Evolutionary conservation across 2,113 vertebrate species (phyloP).

Genomic region (Donacobius atricapilla): DNA sequence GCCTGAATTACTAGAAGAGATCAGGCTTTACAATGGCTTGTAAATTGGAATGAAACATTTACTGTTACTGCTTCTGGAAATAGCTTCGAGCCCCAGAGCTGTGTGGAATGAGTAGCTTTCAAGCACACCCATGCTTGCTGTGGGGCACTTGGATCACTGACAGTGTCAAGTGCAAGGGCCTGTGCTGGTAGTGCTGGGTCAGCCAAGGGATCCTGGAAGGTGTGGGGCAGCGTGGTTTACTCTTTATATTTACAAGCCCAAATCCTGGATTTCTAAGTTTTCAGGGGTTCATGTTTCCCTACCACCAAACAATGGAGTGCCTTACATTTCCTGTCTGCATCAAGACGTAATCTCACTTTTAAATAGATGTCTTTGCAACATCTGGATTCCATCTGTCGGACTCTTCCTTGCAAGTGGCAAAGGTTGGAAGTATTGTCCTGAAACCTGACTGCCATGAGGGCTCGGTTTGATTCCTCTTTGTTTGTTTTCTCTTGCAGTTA

Average conservation of each 20-base stretch:
- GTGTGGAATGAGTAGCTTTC: neutral
- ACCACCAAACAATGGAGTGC: neutral
- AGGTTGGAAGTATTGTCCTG: neutral
- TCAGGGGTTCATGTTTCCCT: neutral
- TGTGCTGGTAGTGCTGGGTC: neutral
- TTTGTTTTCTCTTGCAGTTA: conserved; percentile 79
- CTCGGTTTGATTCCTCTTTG: neutral
- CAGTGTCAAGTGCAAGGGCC: neutral
- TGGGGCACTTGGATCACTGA: neutral
- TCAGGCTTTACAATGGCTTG: neutral
- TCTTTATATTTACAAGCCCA: neutral
- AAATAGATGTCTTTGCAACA: neutral
- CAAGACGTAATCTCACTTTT: neutral
- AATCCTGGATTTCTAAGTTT: neutral
- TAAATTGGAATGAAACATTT: neutral
- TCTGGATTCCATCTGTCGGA: fast-evolving
- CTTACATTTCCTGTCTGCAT: neutral
- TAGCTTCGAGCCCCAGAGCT: neutral
- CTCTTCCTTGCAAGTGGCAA: neutral
- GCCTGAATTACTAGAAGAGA: neutral
- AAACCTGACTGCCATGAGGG: neutral
- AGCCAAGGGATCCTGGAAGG: neutral
- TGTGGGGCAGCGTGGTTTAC: fast-evolving
- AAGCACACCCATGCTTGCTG: neutral
- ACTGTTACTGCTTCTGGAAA: neutral